Base-by-base conservation (phyloP, 2,113 vertebrate species). In the Callithrix jacchus region DNA sequence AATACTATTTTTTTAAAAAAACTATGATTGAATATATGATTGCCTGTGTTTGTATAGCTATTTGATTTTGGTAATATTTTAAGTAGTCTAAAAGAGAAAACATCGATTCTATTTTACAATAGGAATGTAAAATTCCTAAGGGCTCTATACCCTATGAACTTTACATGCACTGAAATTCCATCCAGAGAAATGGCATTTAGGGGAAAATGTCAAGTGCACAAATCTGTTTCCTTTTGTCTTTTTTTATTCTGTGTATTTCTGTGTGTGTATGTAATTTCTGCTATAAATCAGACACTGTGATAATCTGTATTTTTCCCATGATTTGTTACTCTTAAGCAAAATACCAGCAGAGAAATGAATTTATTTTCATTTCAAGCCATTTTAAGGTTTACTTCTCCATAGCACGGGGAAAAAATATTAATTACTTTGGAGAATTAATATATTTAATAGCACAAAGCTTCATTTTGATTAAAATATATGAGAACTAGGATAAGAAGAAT, bases 21-120 rank as follows among this genome's bases (percentile, higher is more conserved):
- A 76, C 42, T 42, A 71, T 92, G 13, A 91, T 79, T 82, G 58
- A 91, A 52, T 93, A 0, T 87, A 87, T 70, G 8, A 37, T 86
- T 92, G 35, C 18, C 25, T 90, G 10, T 42, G 52, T 90, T 54
- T 70, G 3, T 76, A 49, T 1, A 45, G 21, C 4, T 14, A 37
- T 90, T 90, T 83, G n/a, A 70, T 84, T 76, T 93, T 47, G 18
- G 5, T 68, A 84, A 64, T 66, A 73, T 93, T 97, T 52, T 25
- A 96, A 79, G 8, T 58, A n/a, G 30, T 70, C 20, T 71, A 35
- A 66, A 93, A 89, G 23, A 91, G 37, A 95, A 90, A 58, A 66
- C 9, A 8, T 54, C 0, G 7, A 30, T 93, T 89, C 23, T 92
- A 10, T 45, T 92, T 80, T 71, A 77, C 0, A 82, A 32, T 49